Conservation (phyloP, 2,113 vertebrate genomes). For the Corythornis cristatus region DNA sequence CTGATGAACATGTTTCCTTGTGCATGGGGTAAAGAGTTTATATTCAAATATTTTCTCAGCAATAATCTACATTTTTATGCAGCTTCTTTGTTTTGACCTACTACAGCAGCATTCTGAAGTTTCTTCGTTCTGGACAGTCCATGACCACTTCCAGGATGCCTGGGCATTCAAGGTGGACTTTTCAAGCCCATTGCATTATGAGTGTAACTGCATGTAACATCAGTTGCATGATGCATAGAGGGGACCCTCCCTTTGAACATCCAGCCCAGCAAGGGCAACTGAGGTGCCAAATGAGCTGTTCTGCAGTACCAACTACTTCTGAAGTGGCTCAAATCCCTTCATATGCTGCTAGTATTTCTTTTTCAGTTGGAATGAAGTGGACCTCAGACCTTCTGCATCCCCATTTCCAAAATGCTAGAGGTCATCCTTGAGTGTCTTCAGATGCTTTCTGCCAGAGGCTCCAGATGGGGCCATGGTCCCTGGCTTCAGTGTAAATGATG, state of each 20-base stretch:
- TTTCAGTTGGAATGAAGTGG: neutral
- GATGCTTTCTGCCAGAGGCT: neutral
- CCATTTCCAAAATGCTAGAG: neutral
- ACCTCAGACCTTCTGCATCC: neutral
- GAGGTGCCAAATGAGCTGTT: neutral
- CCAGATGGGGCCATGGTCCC: neutral
- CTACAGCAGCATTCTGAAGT: neutral
- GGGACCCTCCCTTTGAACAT: neutral
- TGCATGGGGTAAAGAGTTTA: neutral
- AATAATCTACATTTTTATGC: neutral
- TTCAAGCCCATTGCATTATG: neutral
- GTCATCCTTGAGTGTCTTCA: neutral
- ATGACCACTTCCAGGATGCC: neutral
- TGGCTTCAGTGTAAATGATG: neutral
- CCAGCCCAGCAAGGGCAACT: neutral
- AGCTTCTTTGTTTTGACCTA: fast-evolving
- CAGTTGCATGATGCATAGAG: neutral
- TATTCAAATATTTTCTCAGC: neutral
- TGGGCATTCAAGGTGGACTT: neutral
- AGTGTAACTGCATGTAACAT: neutral
- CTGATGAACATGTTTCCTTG: neutral
- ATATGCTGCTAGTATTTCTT: neutral
- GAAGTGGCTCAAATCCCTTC: neutral
- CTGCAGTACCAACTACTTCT: neutral
- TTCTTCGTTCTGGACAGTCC: neutral